Evolutionary conservation across 2,888 invertebrate genomes (phyloP).

Genomic region (Osedax frankpressi): DNA sequence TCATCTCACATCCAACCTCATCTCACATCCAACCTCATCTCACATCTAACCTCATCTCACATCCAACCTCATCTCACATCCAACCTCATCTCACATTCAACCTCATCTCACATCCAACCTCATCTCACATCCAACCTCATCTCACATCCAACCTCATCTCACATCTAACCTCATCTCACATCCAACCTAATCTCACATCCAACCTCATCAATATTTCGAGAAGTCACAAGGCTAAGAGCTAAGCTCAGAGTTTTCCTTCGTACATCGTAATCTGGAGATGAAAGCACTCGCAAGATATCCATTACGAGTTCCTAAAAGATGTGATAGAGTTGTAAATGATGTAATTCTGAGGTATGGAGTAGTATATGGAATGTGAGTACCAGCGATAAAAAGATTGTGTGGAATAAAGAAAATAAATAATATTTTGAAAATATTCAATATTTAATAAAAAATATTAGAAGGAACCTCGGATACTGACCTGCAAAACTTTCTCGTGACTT

Average conservation of each 20-base stretch:
- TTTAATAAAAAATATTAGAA: background rate
- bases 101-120: no score
- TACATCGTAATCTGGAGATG: conserved; percentile 86
- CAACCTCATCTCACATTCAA: no score
- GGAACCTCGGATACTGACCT: conserved; percentile 33
- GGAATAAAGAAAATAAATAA: background rate
- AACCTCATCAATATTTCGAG: conserved; percentile 77
- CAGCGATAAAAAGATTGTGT: background rate
- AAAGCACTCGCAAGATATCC: conserved; percentile 87
- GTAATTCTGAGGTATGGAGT: no score
- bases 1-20: no score
- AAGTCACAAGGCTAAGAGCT: conserved; percentile 76
- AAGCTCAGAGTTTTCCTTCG: conserved; percentile 68
- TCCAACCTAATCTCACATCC: no score
- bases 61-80: no score
- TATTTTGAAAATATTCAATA: background rate
- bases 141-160: no score
- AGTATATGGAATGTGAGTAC: background rate
- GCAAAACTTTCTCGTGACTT: conserved; percentile 68
- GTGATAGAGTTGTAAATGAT: no score
- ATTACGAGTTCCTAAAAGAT: conserved; percentile 65
- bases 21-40: no score
- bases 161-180: no score
- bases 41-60: no score
- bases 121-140: no score